Evolutionary conservation across 2,888 invertebrate species (phyloP).

Genomic region (Polietes domitor): DNA sequence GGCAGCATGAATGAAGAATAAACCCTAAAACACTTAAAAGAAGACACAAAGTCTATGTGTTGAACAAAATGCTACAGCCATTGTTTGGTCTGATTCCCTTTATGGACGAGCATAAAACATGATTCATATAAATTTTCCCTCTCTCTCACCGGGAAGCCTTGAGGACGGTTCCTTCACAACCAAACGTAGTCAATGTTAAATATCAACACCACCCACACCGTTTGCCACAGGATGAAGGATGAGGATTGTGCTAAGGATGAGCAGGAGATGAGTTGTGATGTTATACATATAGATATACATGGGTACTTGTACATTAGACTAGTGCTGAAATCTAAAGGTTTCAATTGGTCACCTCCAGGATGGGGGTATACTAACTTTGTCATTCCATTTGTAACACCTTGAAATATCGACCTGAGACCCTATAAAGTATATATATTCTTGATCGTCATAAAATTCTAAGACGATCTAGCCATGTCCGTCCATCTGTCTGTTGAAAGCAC

Average conservation of each 20-base stretch:
- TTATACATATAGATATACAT: too few species aligned
- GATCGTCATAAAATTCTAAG: too few species aligned
- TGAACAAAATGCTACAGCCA: slow-evolving; percentile 44
- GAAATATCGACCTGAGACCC: too few species aligned
- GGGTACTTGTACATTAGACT: too few species aligned
- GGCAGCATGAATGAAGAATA: slow-evolving; percentile 8
- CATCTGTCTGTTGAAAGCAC: too few species aligned
- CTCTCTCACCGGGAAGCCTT: neutral
- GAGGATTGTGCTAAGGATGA: neutral
- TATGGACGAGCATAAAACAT: slow-evolving; percentile 47
- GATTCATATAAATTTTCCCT: neutral
- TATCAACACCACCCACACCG: slow-evolving; percentile 6
- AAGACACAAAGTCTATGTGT: slow-evolving; percentile 48
- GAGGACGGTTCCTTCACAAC: neutral
- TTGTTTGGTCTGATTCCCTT: slow-evolving; percentile 47
- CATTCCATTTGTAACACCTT: too few species aligned
- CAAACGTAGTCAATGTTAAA: slow-evolving; percentile 12
- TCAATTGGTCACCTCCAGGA: too few species aligned
- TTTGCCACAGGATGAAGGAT: neutral
- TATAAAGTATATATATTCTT: too few species aligned
- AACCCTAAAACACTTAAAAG: slow-evolving; percentile 44
- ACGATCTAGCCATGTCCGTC: too few species aligned
- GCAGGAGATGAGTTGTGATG: neutral
- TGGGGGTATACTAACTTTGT: too few species aligned
- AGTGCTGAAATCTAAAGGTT: too few species aligned